Percentiles rank a stretch among this genome's conserved stretches.
Evolutionary conservation across 2,888 invertebrate genomes (phyloP).

Genomic region (Icerya purchasi): DNA sequence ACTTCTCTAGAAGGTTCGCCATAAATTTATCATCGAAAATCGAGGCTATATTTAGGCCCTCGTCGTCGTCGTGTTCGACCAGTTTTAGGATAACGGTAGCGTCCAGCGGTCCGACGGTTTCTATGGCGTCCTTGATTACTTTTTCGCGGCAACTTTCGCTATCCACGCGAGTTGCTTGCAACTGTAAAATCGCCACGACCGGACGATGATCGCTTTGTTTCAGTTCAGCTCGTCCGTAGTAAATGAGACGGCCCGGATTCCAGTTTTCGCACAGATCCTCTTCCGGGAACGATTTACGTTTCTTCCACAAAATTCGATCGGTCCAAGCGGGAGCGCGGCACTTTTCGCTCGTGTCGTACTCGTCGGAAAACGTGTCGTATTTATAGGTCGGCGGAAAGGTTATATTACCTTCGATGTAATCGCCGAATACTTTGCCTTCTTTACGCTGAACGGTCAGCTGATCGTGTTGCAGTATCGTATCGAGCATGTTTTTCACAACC

Average conservation of each 20-base stretch:
- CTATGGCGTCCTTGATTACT: slow-evolving; percentile 65
- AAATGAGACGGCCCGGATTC: slow-evolving; percentile 55
- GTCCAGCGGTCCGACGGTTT: slow-evolving; percentile 81
- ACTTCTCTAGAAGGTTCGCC: slow-evolving; percentile 52
- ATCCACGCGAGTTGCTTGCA: slow-evolving; percentile 65
- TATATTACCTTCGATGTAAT: slow-evolving; percentile 79
- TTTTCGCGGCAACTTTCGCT: slow-evolving; percentile 48
- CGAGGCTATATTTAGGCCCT: slow-evolving; percentile 25
- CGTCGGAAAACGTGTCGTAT: slow-evolving; percentile 94
- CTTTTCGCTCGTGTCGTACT: slow-evolving; percentile 98
- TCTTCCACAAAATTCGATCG: slow-evolving; percentile 85
- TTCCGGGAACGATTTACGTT: slow-evolving; percentile 50
- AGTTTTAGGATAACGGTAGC: slow-evolving; percentile 58
- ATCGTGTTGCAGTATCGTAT: slow-evolving; percentile 59
- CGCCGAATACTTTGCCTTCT: slow-evolving; percentile 67
- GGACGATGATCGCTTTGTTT: slow-evolving; percentile 96
- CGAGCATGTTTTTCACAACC: slow-evolving; percentile 50
- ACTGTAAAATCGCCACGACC: slow-evolving; percentile 73
- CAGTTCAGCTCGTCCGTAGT: slow-evolving; percentile 82
- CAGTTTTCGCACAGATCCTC: slow-evolving; percentile 33
- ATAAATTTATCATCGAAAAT: slow-evolving; percentile 64
- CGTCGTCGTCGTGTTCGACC: slow-evolving; percentile 22
- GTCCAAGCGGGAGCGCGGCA: slow-evolving; percentile 95
- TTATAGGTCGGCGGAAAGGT: slow-evolving; percentile 93
- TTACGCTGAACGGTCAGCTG: slow-evolving; percentile 65